Evolutionary conservation across 2,113 vertebrate species (phyloP).

Genomic region (Varanus komodoensis): DNA sequence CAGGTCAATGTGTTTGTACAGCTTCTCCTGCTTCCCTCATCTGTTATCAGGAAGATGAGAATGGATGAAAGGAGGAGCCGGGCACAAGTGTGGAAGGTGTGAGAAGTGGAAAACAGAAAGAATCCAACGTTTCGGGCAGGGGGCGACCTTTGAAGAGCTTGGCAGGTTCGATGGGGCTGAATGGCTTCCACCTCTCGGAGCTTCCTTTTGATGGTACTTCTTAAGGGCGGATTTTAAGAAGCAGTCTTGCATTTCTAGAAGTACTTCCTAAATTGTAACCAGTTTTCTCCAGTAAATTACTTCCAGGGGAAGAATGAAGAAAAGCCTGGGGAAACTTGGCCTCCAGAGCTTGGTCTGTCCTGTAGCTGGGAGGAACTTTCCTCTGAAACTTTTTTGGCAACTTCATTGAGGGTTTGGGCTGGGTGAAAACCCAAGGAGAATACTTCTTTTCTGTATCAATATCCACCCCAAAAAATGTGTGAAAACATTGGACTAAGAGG

Average conservation of each 20-base stretch:
- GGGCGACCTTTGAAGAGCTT: conserved; percentile 2
- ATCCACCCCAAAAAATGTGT: too few relatives aligned
- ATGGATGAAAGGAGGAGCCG: conserved; percentile 70
- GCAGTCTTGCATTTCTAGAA: too few relatives aligned
- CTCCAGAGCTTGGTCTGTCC: not conserved
- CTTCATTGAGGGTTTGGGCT: too few relatives aligned
- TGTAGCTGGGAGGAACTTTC: too few relatives aligned
- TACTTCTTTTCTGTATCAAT: too few relatives aligned
- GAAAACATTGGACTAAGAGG: too few relatives aligned
- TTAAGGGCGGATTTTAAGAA: not conserved
- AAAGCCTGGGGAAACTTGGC: not conserved
- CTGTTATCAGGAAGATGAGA: conserved; percentile 68
- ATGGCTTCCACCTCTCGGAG: not conserved
- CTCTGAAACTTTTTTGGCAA: too few relatives aligned
- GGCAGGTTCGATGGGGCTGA: not conserved
- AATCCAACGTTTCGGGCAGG: conserved; percentile 28
- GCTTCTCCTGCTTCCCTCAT: conserved; percentile 66
- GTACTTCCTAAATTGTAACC: too few relatives aligned
- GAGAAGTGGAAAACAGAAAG: not conserved
- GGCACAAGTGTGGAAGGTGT: conserved; percentile 42
- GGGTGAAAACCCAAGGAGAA: too few relatives aligned
- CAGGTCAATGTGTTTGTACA: conserved; percentile 67
- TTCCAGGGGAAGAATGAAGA: not conserved
- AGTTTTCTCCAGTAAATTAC: not conserved
- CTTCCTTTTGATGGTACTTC: not conserved